A percentile compares a stretch with the other conserved stretches of the same genome.
Conservation (phyloP, 1,140 invertebrate genomes). For the Lamellibrachia luymesi region DNA sequence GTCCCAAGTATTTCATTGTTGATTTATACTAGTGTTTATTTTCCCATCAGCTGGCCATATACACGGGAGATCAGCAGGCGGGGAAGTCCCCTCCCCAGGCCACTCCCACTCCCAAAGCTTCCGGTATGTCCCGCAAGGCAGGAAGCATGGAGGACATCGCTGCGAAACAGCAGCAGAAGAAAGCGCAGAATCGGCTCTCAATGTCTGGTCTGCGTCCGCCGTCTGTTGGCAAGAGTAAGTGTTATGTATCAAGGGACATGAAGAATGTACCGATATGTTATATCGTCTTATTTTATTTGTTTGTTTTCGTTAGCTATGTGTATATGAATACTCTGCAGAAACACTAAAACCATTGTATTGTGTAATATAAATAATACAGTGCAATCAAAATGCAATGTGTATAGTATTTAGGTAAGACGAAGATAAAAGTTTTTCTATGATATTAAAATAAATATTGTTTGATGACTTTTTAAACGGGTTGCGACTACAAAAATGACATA, state of each 20-base stretch:
- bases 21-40: neutral
- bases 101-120: neutral
- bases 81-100: neutral
- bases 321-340: neutral
- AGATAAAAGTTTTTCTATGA: too few species aligned
- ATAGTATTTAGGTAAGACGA: too few species aligned
- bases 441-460: too few species aligned
- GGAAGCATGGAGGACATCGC: slow-evolving; percentile 11
- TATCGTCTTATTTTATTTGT: too few species aligned
- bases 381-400: too few species aligned
- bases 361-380: too few species aligned
- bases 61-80: neutral
- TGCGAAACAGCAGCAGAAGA: slow-evolving; percentile 9
- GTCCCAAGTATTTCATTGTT: neutral
- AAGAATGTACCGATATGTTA: too few species aligned
- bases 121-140: neutral
- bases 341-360: too few species aligned
- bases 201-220: slow-evolving; percentile 13
- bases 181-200: slow-evolving; percentile 13
- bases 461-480: too few species aligned
- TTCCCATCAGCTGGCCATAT: neutral
- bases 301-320: neutral
- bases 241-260: neutral
- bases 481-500: too few species aligned
- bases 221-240: slow-evolving; percentile 17